Evolutionary conservation across 2,888 invertebrate genomes (phyloP).

Genomic region (Microplitis deprimator): DNA sequence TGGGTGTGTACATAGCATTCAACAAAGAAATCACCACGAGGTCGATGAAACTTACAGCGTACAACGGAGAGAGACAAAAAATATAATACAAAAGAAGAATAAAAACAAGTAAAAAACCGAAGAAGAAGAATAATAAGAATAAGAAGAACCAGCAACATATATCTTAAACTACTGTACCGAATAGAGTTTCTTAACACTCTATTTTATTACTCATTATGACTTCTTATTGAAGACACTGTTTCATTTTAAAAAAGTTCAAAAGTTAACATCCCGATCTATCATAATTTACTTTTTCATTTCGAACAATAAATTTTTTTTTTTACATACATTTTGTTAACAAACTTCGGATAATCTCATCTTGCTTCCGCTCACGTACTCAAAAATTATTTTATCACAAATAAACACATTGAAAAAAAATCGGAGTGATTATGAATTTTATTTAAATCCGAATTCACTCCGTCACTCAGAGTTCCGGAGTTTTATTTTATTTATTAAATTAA

Average conservation of each 20-base stretch:
- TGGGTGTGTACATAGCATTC: slow-evolving; percentile 22
- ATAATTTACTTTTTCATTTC: slow-evolving; percentile 1
- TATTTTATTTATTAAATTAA: no score
- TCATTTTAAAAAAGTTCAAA: background rate
- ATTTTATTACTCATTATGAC: slow-evolving; percentile 1
- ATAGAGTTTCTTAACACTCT: background rate
- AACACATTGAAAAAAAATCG: no score
- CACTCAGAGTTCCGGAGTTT: no score
- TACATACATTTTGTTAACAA: background rate
- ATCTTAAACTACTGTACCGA: background rate
- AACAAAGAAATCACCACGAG: slow-evolving; percentile 35
- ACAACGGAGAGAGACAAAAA: slow-evolving; percentile 18
- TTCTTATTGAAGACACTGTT: background rate
- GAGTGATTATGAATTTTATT: no score
- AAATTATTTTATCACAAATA: no score
- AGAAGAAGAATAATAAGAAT: background rate
- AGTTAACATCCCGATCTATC: slow-evolving; percentile 10
- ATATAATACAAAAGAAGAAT: slow-evolving; percentile 34
- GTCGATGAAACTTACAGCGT: slow-evolving; percentile 30
- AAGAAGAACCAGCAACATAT: background rate
- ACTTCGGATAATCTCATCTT: no score
- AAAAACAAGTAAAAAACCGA: slow-evolving; percentile 14
- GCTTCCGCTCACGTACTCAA: no score
- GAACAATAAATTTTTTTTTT: background rate
- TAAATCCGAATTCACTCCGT: no score